Evolutionary conservation across 2,888 invertebrate species (phyloP).

Genomic region (Drosophila mulleri): DNA sequence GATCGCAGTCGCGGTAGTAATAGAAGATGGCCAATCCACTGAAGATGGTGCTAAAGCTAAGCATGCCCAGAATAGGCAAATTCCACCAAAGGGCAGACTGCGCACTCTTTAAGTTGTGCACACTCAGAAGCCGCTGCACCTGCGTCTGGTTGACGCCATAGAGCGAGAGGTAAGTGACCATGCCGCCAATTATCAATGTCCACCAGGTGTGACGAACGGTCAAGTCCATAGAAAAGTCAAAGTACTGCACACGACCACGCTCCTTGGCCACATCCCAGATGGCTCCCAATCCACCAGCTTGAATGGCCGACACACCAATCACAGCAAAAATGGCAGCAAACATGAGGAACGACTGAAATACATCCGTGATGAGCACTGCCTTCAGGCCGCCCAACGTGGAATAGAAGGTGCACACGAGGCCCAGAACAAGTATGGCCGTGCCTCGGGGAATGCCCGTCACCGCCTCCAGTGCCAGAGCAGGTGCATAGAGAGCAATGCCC

Average conservation of each 20-base stretch:
- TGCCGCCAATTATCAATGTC: conserved; percentile 91
- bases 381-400: conserved; percentile 96
- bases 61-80: conserved; percentile 90
- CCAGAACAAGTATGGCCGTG: conserved; percentile 89
- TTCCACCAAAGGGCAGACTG: conserved; percentile 92
- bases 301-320: conserved; percentile 89
- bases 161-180: conserved; percentile 91
- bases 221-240: conserved; percentile 91
- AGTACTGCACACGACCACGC: conserved; percentile 89
- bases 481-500: conserved; percentile 97
- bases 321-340: conserved; percentile 92
- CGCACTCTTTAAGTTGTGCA: conserved; percentile 89
- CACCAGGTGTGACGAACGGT: conserved; percentile 94
- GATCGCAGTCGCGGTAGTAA: conserved; percentile 93
- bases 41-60: conserved; percentile 91
- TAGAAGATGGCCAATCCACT: conserved; percentile 94
- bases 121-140: conserved; percentile 90
- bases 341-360: conserved; percentile 94
- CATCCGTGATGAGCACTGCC: conserved; percentile 94
- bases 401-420: conserved; percentile 93
- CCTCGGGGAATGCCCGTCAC: conserved; percentile 91
- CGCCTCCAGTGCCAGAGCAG: conserved; percentile 94
- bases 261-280: conserved; percentile 90
- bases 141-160: conserved; percentile 96
- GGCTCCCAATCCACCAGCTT: conserved; percentile 89